phyloP scores from a whole-genome alignment of 1,140 invertebrate species.

The Proctacanthus coquilletti region DNA sequence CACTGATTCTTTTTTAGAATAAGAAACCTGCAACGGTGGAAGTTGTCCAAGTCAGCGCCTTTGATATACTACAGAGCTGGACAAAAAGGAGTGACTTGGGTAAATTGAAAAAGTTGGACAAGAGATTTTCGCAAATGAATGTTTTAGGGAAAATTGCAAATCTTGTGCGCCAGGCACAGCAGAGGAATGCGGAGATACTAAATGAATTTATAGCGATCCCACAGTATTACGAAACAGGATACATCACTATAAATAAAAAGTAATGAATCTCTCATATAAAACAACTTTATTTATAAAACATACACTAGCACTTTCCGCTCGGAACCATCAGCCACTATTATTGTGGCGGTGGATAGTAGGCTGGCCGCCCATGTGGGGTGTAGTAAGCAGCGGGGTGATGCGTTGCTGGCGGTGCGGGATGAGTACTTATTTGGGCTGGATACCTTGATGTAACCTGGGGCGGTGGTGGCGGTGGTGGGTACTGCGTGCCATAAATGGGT shows the following conservation, averaged over 20 bases:
- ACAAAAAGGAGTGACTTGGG: slow-evolving; percentile 17
- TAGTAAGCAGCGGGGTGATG: slow-evolving; percentile 13
- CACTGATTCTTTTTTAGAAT: not conserved
- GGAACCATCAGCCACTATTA: no score
- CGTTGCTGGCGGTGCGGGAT: slow-evolving; percentile 14
- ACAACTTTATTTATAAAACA: not conserved
- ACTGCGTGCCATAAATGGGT: not conserved
- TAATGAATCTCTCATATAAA: not conserved
- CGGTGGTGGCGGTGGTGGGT: slow-evolving; percentile 15
- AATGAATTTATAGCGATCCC: slow-evolving; percentile 23
- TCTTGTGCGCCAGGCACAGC: slow-evolving; percentile 19
- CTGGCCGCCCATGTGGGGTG: slow-evolving; percentile 14
- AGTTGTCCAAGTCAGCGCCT: slow-evolving; percentile 17
- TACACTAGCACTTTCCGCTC: slow-evolving; percentile 3
- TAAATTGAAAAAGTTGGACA: slow-evolving; percentile 17
- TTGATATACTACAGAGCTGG: slow-evolving; percentile 19
- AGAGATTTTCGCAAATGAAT: slow-evolving; percentile 19
- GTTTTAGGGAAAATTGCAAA: slow-evolving; percentile 25
- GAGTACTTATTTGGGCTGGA: slow-evolving; percentile 7
- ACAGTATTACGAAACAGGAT: slow-evolving; percentile 21
- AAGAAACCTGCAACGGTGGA: not conserved
- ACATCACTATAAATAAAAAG: slow-evolving; percentile 15
- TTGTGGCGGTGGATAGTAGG: no score
- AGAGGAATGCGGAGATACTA: slow-evolving; percentile 12
- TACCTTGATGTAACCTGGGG: slow-evolving; percentile 15